Evolutionary conservation across 2,888 invertebrate species (phyloP), one percentile per base, ranked within the genome.

Genomic region (Drosophila ezoana): DNA sequence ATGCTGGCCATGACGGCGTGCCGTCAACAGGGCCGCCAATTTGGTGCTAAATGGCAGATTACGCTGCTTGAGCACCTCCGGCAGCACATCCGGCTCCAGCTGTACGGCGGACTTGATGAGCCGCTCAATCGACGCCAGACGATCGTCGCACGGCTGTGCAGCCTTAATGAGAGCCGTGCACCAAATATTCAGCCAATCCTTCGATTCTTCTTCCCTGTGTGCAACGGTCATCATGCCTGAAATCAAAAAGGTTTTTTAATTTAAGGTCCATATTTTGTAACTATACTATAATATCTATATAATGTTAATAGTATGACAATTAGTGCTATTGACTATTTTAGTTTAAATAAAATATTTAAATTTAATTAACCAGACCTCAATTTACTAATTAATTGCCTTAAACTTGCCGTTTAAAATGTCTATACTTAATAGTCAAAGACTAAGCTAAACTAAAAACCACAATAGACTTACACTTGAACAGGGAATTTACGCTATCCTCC

Each of bases 171-270:
- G 48, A 38, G 83, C 77, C 3, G 52, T 28, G 1, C 94, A 90
- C 95, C 95, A 95, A 3, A 90, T 85, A 1, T 89, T 75, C 28
- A 91, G 89, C 94, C 95, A 95, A 1, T 85, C 76, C 14, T 90
- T 89, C 37, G 90, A 87, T 9, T 78, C 62, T 2, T 89, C 77
- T 64, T 93, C 93, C 37, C 91, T 88, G 43, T 91, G 91, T 79
- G 93, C 92, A 44, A 91, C 90, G 14, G 90, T 89, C 93, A 94
- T 94, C 69, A 95, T 70, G 45, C 70, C 90, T 90, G 20, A 14
- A 40, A 44, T n/a, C n/a, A n/a, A n/a, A n/a, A 20, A 23, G 23
- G 1, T 23, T 23, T 23, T 5, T 23, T 1, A 5, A 23, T 5
- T 23, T 23, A 5, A 5, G 23, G 23, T 23, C 23, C 23, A 5